Percentiles rank a stretch among this genome's conserved stretches.
Conservation (phyloP, 2,888 invertebrate species). For the Morpho achilles region DNA sequence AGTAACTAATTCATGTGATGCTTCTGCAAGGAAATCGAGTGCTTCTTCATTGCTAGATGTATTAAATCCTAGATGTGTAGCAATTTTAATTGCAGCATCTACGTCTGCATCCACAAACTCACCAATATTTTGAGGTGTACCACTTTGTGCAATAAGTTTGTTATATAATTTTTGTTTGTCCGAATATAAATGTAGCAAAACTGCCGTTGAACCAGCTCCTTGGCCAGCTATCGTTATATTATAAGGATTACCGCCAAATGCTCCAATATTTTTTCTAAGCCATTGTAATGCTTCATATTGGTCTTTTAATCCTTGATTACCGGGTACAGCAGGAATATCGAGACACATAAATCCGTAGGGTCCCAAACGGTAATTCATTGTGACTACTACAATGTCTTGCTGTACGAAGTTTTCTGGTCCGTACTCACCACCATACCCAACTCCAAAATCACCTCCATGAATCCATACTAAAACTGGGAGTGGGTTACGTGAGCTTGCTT, state of each 20-base stretch:
- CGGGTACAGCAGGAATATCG: constrained; percentile 53
- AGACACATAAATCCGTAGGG: constrained; percentile 70
- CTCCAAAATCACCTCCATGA: constrained; percentile 57
- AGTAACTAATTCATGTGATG: constrained; percentile 50
- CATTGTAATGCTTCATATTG: constrained; percentile 60
- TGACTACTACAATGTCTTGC: constrained; percentile 59
- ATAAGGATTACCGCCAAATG: constrained; percentile 68
- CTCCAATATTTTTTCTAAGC: constrained; percentile 58
- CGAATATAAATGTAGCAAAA: constrained; percentile 58
- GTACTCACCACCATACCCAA: constrained; percentile 50
- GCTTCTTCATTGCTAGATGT: constrained; percentile 53
- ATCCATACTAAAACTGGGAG: constrained; percentile 67
- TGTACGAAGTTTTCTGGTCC: constrained; percentile 50
- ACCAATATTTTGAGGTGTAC: constrained; percentile 56
- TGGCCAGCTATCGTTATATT: constrained; percentile 65
- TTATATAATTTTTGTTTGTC: constrained; percentile 58
- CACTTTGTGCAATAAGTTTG: constrained; percentile 63
- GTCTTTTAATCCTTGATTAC: constrained; percentile 69
- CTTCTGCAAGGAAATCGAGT: constrained; percentile 44
- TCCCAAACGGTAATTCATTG: constrained; percentile 65
- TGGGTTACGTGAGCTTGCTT: constrained; percentile 52
- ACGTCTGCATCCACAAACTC: constrained; percentile 55
- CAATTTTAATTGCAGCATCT: constrained; percentile 53
- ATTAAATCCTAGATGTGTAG: constrained; percentile 53
- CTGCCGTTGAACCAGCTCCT: constrained; percentile 60